Base-by-base conservation (phyloP, 2,113 vertebrate species). In the Cricetomys ansorgei region DNA sequence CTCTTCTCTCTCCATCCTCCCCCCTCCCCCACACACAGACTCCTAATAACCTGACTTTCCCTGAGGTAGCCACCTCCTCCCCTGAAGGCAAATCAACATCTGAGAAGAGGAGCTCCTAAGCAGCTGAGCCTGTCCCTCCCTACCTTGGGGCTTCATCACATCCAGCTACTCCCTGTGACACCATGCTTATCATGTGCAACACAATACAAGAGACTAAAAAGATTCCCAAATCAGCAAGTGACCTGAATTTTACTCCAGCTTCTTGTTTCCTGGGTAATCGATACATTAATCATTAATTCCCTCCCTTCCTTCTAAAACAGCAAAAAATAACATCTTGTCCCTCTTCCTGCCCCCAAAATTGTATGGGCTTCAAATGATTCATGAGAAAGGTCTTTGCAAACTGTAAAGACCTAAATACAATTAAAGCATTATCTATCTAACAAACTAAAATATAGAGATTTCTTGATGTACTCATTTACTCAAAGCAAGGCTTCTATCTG, bases 11-110 rank as follows among this genome's bases (percentile, higher is more conserved):
- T 2, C 31, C n/a, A n/a, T n/a, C n/a, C n/a, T n/a, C n/a, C n/a
- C n/a, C n/a, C n/a, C n/a, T n/a, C 15, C 9, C 53, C 70, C 2
- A 65, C 29, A 6, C 13, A 53, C 37, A 77, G 1, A 13, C 16
- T 67, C 29, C 70, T 88, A 43, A 48, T 50, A 83, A 85, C 92
- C 59, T 81, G 17, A 97, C 79, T 29, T 27, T 12, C n/a, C 43
- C n/a, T 81, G 75, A 96, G 92, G 76, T 53, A 89, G 87, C 27
- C 37, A 92, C 23, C 79, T 75, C 17, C 91, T 64, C 69, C 43
- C 53, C 92, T 62, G 37, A 97, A 98, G 17, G 89, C 27, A 86
- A 62, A 96, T 31, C 91, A 96, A 79, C 11, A 91, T 27, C 65
- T 88, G 37, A 43, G 75, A 1, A 79, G 29, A 10, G 15, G 75